phyloP scores from a whole-genome alignment of 2,888 invertebrate genomes.

The Lottia gigantea region DNA sequence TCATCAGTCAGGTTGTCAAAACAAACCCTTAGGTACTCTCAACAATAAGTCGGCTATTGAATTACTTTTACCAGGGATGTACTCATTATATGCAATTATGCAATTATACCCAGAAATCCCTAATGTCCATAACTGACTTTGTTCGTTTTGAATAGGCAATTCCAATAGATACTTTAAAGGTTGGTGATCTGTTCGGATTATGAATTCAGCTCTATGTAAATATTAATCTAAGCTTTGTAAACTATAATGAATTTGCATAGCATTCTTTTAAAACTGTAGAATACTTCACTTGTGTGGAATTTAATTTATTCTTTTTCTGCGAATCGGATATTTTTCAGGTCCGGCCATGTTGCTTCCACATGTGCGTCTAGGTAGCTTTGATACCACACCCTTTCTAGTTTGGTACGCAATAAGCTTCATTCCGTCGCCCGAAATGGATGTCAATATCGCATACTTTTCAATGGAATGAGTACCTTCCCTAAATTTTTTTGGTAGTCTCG shows the following conservation, averaged over 20 bases:
- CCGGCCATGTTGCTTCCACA: not conserved
- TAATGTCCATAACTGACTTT: constrained; percentile 14
- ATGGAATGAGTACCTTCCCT: no score
- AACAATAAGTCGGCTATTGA: constrained; percentile 3
- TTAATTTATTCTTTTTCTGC: not conserved
- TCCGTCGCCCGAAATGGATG: no score
- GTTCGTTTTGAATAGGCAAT: constrained; percentile 13
- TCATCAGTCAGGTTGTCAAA: not conserved
- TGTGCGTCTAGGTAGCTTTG: not conserved
- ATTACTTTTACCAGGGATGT: constrained; percentile 6
- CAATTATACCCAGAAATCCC: constrained; percentile 10
- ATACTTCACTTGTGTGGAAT: not conserved
- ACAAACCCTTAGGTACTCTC: not conserved
- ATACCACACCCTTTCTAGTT: not conserved
- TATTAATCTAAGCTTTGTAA: constrained; percentile 14
- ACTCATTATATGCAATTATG: constrained; percentile 8
- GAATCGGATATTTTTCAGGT: not conserved
- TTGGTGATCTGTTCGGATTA: constrained; percentile 13
- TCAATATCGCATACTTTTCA: no score
- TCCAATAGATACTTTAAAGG: constrained; percentile 9
- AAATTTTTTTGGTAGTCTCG: no score
- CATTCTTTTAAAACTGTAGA: constrained; percentile 13
- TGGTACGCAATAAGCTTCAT: no score
- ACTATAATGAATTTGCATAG: constrained; percentile 16
- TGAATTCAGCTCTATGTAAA: constrained; percentile 5